Evolutionary conservation across 2,888 invertebrate genomes (phyloP).

Genomic region (Eupithecia abbreviata): DNA sequence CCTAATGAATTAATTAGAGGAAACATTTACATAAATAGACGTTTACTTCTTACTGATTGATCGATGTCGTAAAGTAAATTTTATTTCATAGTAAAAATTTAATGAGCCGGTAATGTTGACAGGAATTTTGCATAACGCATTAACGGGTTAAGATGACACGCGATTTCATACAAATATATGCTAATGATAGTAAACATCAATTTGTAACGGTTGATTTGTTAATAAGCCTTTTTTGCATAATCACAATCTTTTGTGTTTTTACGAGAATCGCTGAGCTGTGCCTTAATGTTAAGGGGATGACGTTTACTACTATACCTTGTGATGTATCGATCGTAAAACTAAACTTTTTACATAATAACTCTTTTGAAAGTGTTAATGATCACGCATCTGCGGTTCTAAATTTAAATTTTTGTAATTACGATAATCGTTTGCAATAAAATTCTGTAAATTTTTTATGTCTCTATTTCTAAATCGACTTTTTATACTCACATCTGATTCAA

Average conservation of each 20-base stretch:
- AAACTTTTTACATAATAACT: constrained; percentile 50
- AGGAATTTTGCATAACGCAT: constrained; percentile 58
- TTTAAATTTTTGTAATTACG: constrained; percentile 39
- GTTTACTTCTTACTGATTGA: constrained; percentile 67
- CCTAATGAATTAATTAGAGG: constrained; percentile 75
- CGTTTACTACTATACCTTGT: constrained; percentile 69
- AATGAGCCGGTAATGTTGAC: constrained; percentile 66
- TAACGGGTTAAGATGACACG: constrained; percentile 67
- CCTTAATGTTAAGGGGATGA: constrained; percentile 68
- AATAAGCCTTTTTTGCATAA: constrained; percentile 78
- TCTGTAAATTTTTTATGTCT: constrained; percentile 36
- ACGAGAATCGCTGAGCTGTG: constrained; percentile 45
- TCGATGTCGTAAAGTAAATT: constrained; percentile 71
- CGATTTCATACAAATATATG: constrained; percentile 76
- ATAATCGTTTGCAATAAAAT: constrained; percentile 45
- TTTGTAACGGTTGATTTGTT: constrained; percentile 83
- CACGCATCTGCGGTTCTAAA: constrained; percentile 66
- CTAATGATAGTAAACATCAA: constrained; percentile 80
- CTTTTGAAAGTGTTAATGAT: constrained; percentile 39
- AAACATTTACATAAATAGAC: constrained; percentile 70
- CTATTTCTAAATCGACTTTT: constrained; percentile 21
- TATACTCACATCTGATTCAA: background rate
- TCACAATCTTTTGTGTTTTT: constrained; percentile 50
- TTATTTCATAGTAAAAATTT: constrained; percentile 56
- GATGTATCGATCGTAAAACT: constrained; percentile 73